Conservation (phyloP, 2,797 vertebrate species). For the Alauda arvensis region DNA sequence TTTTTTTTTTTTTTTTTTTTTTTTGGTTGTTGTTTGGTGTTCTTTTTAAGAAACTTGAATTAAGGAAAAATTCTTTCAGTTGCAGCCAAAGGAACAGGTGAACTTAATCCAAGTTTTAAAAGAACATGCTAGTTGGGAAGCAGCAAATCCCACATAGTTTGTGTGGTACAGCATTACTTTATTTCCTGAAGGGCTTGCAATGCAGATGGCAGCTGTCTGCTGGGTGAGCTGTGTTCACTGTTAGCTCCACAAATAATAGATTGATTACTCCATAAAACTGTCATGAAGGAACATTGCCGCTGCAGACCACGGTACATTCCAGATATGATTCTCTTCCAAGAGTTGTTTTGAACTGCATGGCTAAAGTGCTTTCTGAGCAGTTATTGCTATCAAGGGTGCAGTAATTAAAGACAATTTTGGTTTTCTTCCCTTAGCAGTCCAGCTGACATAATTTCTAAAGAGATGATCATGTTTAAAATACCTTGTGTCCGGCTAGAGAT, state of each 20-base stretch:
- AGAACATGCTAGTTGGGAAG: background rate
- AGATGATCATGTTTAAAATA: background rate
- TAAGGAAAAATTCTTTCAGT: background rate
- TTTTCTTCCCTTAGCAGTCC: background rate
- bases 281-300: background rate
- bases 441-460: background rate
- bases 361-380: background rate
- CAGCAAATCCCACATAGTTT: background rate
- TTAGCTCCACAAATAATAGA: slow-evolving; percentile 13
- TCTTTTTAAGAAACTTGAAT: background rate
- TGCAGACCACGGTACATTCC: background rate
- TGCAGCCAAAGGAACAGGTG: slow-evolving; percentile 17
- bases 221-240: background rate
- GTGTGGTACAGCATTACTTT: background rate
- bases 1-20: background rate
- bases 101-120: slow-evolving; percentile 18
- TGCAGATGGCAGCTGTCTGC: slow-evolving; percentile 1
- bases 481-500: background rate
- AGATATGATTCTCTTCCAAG: background rate
- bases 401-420: background rate
- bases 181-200: slow-evolving; percentile 12
- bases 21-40: no score
- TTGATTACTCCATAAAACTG: slow-evolving; percentile 19
- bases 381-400: background rate
- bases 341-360: background rate